A percentile compares a stretch with the other conserved stretches of the same genome.
Conservation (phyloP, 2,113 vertebrate species). For the Oncorhynchus keta region DNA sequence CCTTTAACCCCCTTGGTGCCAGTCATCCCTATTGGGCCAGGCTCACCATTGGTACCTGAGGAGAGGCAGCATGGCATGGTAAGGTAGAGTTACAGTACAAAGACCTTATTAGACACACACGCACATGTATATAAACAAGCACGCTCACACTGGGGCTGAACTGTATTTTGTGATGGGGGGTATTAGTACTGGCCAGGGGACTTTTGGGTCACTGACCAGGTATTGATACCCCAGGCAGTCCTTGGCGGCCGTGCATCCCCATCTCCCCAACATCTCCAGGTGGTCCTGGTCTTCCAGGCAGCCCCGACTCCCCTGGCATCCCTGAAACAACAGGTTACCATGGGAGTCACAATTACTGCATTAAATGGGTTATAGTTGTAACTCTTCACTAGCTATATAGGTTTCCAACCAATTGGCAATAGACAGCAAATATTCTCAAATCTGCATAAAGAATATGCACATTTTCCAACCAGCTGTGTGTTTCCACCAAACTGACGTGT, state of each 20-base stretch:
- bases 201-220: constrained; percentile 48
- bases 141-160: constrained; percentile 3
- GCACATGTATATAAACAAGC: background rate
- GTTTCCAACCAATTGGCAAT: too few relatives aligned
- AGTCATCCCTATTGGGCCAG: constrained; percentile 60
- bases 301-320: constrained; percentile 48
- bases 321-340: constrained; percentile 45
- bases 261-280: constrained; percentile 58
- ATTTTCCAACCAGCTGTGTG: too few relatives aligned
- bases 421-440: too few relatives aligned
- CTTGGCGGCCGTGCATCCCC: constrained; percentile 54
- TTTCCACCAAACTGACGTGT: too few relatives aligned
- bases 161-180: too few relatives aligned
- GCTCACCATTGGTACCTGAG: constrained; percentile 51
- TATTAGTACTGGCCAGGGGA: background rate
- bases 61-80: background rate
- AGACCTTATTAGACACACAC: background rate
- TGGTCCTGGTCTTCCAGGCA: constrained; percentile 36
- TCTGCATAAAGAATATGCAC: too few relatives aligned
- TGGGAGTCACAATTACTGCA: background rate
- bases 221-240: constrained; percentile 36
- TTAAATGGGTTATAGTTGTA: too few relatives aligned
- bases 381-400: too few relatives aligned
- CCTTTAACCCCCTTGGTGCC: constrained; percentile 73
- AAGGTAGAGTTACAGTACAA: too few relatives aligned